phyloP scores from a whole-genome alignment of 1,140 invertebrate genomes.

The Sycobia sp. region DNA sequence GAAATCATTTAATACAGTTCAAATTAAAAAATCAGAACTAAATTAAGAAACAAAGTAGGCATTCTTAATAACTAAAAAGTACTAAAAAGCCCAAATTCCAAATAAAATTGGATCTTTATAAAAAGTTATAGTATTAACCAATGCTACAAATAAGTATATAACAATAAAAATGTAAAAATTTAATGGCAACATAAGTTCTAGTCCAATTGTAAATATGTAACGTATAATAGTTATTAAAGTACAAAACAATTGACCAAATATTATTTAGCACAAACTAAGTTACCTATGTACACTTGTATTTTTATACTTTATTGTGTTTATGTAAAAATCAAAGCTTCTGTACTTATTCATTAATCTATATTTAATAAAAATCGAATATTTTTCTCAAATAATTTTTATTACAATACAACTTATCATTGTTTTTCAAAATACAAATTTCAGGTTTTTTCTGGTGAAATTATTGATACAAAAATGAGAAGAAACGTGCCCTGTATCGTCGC shows the following conservation, averaged over 20 bases:
- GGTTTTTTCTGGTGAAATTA: neutral
- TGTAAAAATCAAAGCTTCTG: neutral
- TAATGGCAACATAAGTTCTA: neutral
- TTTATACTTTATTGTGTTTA: conserved; percentile 3
- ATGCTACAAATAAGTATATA: neutral
- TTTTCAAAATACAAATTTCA: conserved; percentile 30
- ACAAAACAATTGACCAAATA: conserved; percentile 17
- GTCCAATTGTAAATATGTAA: conserved; percentile 16
- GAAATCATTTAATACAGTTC: conserved; percentile 28
- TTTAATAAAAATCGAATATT: conserved; percentile 9
- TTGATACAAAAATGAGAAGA: conserved; percentile 23
- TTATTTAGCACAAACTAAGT: conserved; percentile 2
- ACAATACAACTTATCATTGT: conserved; percentile 18
- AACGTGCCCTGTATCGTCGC: conserved; percentile 18
- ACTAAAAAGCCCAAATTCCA: no score
- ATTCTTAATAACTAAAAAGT: no score
- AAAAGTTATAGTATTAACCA: neutral
- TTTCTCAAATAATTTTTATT: conserved; percentile 29
- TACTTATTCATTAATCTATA: conserved; percentile 4
- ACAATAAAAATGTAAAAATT: neutral
- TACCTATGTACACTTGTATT: conserved; percentile 7
- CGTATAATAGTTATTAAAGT: conserved; percentile 7
- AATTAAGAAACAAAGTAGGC: no score
- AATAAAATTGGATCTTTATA: no score
- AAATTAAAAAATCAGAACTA: no score